phyloP scores from a whole-genome alignment of 2,113 vertebrate species.

The Zapornia atra region DNA sequence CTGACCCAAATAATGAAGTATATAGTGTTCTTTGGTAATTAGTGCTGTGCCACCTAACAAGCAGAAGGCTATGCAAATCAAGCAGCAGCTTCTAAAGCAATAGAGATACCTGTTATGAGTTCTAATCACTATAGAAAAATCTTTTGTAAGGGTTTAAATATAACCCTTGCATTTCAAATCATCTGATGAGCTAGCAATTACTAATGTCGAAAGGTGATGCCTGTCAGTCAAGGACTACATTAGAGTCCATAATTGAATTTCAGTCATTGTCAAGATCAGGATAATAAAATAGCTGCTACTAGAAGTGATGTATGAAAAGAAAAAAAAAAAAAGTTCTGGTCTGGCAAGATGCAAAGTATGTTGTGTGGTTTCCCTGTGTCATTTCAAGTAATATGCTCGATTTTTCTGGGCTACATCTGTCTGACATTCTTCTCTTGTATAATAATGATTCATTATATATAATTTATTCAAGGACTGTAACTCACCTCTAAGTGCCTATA shows the following conservation, averaged over 20 bases:
- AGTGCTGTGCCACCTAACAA: not conserved
- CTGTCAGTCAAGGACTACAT: slow-evolving; percentile 44
- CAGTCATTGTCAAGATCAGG: slow-evolving; percentile 31
- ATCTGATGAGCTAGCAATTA: slow-evolving; percentile 4
- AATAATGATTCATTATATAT: slow-evolving; percentile 50
- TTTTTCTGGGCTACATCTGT: slow-evolving; percentile 34
- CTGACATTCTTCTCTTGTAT: slow-evolving; percentile 19
- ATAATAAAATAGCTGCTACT: slow-evolving; percentile 39
- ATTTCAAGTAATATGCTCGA: slow-evolving; percentile 20
- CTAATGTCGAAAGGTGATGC: not conserved
- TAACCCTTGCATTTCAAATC: not conserved
- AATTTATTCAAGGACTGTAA: slow-evolving; percentile 54
- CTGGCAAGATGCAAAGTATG: not conserved
- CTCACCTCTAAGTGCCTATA: slow-evolving; percentile 44
- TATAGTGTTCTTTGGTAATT: not conserved
- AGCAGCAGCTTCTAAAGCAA: not conserved
- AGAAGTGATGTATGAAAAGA: not conserved
- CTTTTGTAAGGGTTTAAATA: slow-evolving; percentile 18
- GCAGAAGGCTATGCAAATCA: slow-evolving; percentile 1
- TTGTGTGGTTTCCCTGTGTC: not conserved
- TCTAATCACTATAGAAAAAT: not conserved
- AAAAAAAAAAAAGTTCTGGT: not conserved
- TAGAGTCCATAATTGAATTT: slow-evolving; percentile 44
- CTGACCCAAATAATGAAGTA: not conserved
- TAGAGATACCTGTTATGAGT: not conserved